Base-by-base conservation (phyloP, 2,113 vertebrate genomes). In the Pimephales promelas region DNA sequence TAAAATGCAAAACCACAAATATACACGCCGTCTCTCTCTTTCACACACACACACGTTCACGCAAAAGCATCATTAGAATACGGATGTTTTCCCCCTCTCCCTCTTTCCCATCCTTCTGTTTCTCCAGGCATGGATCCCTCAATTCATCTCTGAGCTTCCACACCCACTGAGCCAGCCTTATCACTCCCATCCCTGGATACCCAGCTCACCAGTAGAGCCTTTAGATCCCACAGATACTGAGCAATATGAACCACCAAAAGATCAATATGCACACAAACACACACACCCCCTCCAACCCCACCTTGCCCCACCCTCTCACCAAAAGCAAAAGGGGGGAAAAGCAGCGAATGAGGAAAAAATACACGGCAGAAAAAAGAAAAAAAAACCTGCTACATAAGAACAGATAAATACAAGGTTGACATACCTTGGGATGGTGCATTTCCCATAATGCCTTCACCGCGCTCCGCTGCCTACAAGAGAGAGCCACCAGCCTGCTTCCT, bases 361-460 rank as follows among this genome's bases (percentile, higher is more conserved):
- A 70, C 75, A 84, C 43, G 56, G 86, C 82, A 64, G 47, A 85
- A 40, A 85, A 28, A 28, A 28, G 2, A 1, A 52, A 10, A 77
- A 82, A 85, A 81, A 62, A 91, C 88, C 90, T 90, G 88, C 90
- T 77, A 89, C 88, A 91, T 68, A 89, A 90, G 90, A 87, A 91
- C 88, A 87, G 56, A 91, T 77, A 56, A 66, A 93, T 80, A 91
- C 75, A 91, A 72, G 84, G 87, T 90, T 90, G 90, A 95, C 94
- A 91, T 95, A 92, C 94, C 94, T 95, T 95, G 94, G 84, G 94
- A 95, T 90, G 94, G 94, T 95, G 94, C 94, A 93, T 95, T 95
- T 92, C 94, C 94, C 94, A 95, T 95, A 91, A 91, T 95, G 93
- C 93, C 71, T 90, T 90, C 92, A 91, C 91, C 86, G 91, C 91